These are phyloP conservation scores for Irena cyanogastra DNA, from an alignment of 2,113 vertebrate species.

Conservation along the genomic window DNA sequence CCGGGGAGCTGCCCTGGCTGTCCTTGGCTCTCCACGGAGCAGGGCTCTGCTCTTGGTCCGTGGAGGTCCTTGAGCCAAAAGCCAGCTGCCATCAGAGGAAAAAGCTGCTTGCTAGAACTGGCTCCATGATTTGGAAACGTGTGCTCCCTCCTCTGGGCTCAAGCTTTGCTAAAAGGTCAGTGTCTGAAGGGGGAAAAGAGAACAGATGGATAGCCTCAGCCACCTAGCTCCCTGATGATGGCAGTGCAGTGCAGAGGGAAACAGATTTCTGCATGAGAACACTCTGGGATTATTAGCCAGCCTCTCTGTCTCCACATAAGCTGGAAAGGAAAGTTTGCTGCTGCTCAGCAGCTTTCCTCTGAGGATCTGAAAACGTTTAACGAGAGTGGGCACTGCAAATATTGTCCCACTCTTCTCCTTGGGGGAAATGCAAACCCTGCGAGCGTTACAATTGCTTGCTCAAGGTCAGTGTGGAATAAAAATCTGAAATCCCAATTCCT, in stretches of 20 bases:
- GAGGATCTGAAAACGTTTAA: background rate
- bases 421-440: background rate
- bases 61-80: background rate
- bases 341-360: background rate
- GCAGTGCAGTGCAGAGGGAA: background rate
- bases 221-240: background rate
- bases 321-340: background rate
- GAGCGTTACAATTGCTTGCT: background rate
- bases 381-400: background rate
- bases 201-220: background rate
- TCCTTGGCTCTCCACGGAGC: background rate
- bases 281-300: background rate
- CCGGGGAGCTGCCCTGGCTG: background rate
- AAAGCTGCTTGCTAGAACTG: background rate
- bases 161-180: background rate
- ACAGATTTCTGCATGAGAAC: background rate
- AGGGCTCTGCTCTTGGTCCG: background rate
- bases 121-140: fast-evolving
- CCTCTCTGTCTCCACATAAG: background rate
- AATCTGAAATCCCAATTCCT: background rate
- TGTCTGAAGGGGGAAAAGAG: background rate
- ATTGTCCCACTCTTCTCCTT: background rate
- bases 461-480: conserved; percentile 14
- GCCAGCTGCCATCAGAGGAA: background rate
- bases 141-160: background rate